A percentile compares a stretch with the other conserved stretches of the same genome.
Conservation (phyloP, 2,888 invertebrate species). For the Sialis fuliginosa region DNA sequence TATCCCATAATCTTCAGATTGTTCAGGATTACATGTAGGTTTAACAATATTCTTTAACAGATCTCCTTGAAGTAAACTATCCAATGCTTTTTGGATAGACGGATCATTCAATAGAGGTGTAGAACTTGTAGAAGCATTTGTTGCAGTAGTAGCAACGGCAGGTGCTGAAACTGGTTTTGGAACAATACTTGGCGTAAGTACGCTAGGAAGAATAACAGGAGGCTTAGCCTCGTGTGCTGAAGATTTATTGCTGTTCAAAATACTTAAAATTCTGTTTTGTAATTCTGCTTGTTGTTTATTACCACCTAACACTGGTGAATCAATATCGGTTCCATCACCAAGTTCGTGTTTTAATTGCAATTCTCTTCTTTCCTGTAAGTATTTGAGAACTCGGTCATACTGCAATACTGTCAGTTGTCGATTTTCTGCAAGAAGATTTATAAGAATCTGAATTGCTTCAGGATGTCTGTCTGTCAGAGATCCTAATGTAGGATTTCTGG, state of each 20-base stretch:
- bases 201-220: conserved; percentile 20
- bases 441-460: conserved; percentile 44
- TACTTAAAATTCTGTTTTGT: conserved; percentile 61
- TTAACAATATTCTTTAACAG: conserved; percentile 30
- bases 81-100: conserved; percentile 61
- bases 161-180: conserved; percentile 13
- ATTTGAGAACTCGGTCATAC: conserved; percentile 58
- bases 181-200: conserved; percentile 9
- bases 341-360: conserved; percentile 58
- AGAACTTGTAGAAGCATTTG: conserved; percentile 26
- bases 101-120: conserved; percentile 53
- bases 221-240: conserved; percentile 14
- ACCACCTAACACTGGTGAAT: conserved; percentile 25
- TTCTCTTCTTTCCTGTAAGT: conserved; percentile 55
- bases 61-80: conserved; percentile 42
- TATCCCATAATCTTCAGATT: conserved; percentile 1
- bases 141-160: conserved; percentile 14
- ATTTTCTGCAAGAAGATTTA: conserved; percentile 71
- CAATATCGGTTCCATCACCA: conserved; percentile 39
- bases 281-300: conserved; percentile 40
- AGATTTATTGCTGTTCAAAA: conserved; percentile 45
- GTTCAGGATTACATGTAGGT: background rate
- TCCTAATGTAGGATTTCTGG: conserved; percentile 18
- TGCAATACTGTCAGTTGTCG: conserved; percentile 57
- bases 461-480: conserved; percentile 31